Evolutionary conservation across 2,113 vertebrate genomes (phyloP).

Genomic region (Stigmatopora nigra): DNA sequence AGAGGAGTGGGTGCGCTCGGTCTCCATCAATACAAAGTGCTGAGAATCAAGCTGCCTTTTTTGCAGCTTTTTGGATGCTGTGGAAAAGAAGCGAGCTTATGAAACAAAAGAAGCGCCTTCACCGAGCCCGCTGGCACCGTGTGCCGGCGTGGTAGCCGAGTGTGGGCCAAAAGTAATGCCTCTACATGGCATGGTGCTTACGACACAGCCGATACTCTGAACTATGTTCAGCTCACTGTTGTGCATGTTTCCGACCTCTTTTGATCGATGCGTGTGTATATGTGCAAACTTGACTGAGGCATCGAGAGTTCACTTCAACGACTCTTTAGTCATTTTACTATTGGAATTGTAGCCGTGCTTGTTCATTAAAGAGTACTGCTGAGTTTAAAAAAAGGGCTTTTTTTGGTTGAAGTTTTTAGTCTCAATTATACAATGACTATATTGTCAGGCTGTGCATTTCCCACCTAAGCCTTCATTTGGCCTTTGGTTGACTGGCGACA

Average conservation of each 20-base stretch:
- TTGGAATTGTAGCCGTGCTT: constrained; percentile 40
- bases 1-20: not conserved
- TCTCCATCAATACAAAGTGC: not conserved
- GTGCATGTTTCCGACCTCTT: constrained; percentile 72
- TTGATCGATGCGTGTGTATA: constrained; percentile 43
- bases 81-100: constrained; percentile 2
- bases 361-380: constrained; percentile 45
- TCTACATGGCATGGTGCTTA: constrained; percentile 92
- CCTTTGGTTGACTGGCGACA: too few species aligned
- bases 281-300: not conserved
- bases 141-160: constrained; percentile 78
- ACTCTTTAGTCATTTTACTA: constrained; percentile 19
- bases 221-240: constrained; percentile 95
- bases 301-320: constrained; percentile 2
- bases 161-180: constrained; percentile 95
- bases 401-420: too few species aligned
- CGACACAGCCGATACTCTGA: constrained; percentile 96
- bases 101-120: constrained; percentile 79
- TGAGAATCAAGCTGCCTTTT: not conserved
- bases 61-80: not conserved
- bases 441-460: too few species aligned
- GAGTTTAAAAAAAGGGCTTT: not conserved
- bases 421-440: too few species aligned
- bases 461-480: too few species aligned
- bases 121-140: constrained; percentile 83